Percentiles rank a stretch among this genome's conserved stretches.
phyloP scores from a whole-genome alignment of 2,888 invertebrate genomes.

The Zygogramma bicolorata region DNA sequence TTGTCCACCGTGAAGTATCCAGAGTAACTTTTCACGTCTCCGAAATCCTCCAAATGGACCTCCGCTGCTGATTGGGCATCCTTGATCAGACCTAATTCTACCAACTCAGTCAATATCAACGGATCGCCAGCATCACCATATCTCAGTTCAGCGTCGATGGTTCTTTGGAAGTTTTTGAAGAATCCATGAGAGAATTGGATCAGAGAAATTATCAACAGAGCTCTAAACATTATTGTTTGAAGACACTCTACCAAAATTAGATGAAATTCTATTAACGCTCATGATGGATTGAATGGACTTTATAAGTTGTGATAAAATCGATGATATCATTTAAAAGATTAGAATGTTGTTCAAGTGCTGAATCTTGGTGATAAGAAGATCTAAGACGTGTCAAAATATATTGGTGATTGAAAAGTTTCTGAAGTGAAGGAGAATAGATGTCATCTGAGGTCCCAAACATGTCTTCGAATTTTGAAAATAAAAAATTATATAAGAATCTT shows the following conservation, averaged over 20 bases:
- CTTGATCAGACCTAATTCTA: slow-evolving; percentile 78
- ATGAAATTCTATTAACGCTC: too few relatives aligned
- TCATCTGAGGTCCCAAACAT: too few relatives aligned
- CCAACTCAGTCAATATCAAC: slow-evolving; percentile 80
- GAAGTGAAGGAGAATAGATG: too few relatives aligned
- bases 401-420: too few relatives aligned
- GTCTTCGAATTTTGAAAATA: too few relatives aligned
- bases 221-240: background rate
- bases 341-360: too few relatives aligned
- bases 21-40: slow-evolving; percentile 76
- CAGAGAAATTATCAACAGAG: background rate
- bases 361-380: too few relatives aligned
- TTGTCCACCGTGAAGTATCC: slow-evolving; percentile 89
- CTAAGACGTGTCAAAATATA: too few relatives aligned
- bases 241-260: background rate
- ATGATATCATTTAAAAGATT: too few relatives aligned
- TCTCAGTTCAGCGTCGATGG: slow-evolving; percentile 37
- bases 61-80: slow-evolving; percentile 70
- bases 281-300: too few relatives aligned
- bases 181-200: background rate
- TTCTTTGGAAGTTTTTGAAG: slow-evolving; percentile 48
- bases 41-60: slow-evolving; percentile 72
- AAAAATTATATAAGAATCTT: too few relatives aligned
- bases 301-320: too few relatives aligned
- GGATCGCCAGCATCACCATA: slow-evolving; percentile 70